Evolutionary conservation across 2,888 invertebrate genomes (phyloP), one percentile per base, ranked within the genome.

Genomic region (Drosophila neotestacea): DNA sequence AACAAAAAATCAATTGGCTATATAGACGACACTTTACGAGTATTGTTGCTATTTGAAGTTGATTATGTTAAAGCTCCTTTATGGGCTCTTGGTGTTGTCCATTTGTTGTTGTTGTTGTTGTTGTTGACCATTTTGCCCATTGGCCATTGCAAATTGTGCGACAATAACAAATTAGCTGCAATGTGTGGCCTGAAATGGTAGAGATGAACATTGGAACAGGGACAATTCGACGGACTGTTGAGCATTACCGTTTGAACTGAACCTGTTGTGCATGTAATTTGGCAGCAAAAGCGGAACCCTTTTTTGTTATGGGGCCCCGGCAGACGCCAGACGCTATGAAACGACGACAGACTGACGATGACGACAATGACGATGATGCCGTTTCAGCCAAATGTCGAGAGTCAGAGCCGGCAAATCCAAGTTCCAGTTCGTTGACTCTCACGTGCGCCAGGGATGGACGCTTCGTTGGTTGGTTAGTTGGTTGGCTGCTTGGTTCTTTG

Each of bases 361-460:
- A 10, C 5, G 36, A 39, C 16, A 16, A 16, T 28, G 48, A 42
- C 64, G 70, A 62, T 58, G 55, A 68, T 62, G 59, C 70, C 81
- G 74, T 74, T 80, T 76, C 61, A 42, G 42, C 6, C 58, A 42
- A 41, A 56, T 50, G 9, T 50, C 47, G 32, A 47, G 55, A 48
- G 65, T 16, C 28, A 72, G 56, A 41, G 75, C 59, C 65, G 76
- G 79, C 70, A 79, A 79, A 63, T 77, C 60, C 51, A 58, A 79
- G 84, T 84, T 84, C 84, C 84, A 84, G 84, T 84, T 84, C 84
- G 84, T 84, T 84, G 89, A 84, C 84, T 84, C 82, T 81, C 89
- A 84, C 78, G 84, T 81, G 89, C 84, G 67, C 56, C 80, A 48
- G 67, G 63, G 64, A 59, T 51, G 62, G 69, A 11, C 59, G 52